A percentile compares a stretch with the other conserved stretches of the same genome.
Evolutionary conservation across 2,888 invertebrate genomes (phyloP).

Genomic region (Pantelozetes paolii): DNA sequence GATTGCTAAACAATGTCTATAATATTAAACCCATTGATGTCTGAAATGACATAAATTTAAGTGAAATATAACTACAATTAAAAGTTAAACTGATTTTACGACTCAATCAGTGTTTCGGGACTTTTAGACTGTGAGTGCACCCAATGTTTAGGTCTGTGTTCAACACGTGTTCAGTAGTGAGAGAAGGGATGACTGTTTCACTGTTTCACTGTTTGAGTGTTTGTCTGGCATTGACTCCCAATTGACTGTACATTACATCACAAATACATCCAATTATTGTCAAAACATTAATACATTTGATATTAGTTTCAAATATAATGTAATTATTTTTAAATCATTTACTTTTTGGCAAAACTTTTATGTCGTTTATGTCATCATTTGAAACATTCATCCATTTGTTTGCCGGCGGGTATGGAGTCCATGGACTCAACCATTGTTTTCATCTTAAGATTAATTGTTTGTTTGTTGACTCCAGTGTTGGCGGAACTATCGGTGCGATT

Average conservation of each 20-base stretch:
- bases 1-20: too few relatives aligned
- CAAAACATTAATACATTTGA: neutral
- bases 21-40: too few relatives aligned
- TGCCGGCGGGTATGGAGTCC: conserved; percentile 82
- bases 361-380: conserved; percentile 38
- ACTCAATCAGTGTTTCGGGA: neutral
- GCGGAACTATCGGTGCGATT: conserved; percentile 93
- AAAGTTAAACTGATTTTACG: neutral
- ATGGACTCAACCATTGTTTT: conserved; percentile 19
- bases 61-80: too few relatives aligned
- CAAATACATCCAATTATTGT: too few relatives aligned
- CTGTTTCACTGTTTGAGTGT: neutral
- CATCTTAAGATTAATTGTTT: neutral
- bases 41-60: too few relatives aligned
- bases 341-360: neutral
- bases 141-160: neutral
- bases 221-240: neutral
- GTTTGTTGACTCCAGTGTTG: conserved; percentile 65
- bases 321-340: neutral
- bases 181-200: neutral
- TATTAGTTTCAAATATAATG: neutral
- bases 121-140: neutral
- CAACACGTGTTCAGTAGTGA: neutral
- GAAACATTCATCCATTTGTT: conserved; percentile 89
- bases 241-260: too few relatives aligned